A percentile compares a stretch with the other conserved stretches of the same genome.
phyloP scores from a whole-genome alignment of 1,140 invertebrate species.

The Ctenoplectra terminalis region DNA sequence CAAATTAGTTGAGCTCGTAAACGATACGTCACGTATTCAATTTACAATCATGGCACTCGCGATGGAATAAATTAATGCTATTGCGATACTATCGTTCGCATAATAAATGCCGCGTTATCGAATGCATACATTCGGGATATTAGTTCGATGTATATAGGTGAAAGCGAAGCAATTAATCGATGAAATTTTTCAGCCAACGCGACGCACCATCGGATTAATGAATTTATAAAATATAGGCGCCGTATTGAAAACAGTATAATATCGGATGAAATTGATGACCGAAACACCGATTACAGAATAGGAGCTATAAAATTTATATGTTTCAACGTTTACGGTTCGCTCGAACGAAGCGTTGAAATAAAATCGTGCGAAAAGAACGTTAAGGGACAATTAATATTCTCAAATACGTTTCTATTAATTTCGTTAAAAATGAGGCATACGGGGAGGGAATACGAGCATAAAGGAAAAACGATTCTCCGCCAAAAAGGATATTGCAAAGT shows the following conservation, averaged over 20 bases:
- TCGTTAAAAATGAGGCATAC: conserved; percentile 11
- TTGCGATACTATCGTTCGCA: conserved; percentile 75
- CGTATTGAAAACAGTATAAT: conserved; percentile 46
- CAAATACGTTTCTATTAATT: neutral
- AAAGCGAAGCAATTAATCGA: conserved; percentile 62
- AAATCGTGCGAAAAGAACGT: neutral
- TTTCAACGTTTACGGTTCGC: neutral
- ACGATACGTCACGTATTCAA: conserved; percentile 78
- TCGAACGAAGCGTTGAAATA: neutral
- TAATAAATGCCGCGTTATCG: conserved; percentile 79
- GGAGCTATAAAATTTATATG: neutral
- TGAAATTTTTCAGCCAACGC: conserved; percentile 55
- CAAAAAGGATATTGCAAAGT: conserved; percentile 34
- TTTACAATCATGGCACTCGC: conserved; percentile 74
- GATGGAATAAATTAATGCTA: conserved; percentile 78
- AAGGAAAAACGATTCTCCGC: neutral
- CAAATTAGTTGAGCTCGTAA: conserved; percentile 77
- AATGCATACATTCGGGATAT: conserved; percentile 49
- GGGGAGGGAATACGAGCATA: neutral
- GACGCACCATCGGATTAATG: conserved; percentile 46
- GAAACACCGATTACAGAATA: conserved; percentile 15
- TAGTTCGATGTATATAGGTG: conserved; percentile 30
- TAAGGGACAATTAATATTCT: neutral
- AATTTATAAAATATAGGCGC: conserved; percentile 49
- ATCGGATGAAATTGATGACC: conserved; percentile 11